Evolutionary conservation across 2,888 invertebrate genomes (phyloP).

Genomic region (Cyrtodaria siliqua): DNA sequence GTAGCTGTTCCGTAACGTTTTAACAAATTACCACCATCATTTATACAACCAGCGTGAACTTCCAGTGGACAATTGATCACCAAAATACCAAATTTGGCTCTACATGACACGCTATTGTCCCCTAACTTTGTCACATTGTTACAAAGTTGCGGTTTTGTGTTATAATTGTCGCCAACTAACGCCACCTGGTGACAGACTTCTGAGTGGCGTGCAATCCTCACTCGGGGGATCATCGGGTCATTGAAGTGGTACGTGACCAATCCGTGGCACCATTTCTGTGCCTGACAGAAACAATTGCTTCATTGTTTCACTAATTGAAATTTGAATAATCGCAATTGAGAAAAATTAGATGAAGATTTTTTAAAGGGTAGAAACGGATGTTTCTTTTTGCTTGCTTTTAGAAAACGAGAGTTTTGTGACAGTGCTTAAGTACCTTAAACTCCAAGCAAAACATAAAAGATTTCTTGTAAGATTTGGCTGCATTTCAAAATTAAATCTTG

Average conservation of each 20-base stretch:
- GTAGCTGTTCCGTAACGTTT: constrained; percentile 35
- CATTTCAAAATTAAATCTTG: too few species aligned
- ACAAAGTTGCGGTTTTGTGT: constrained; percentile 25
- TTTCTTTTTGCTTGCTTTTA: too few species aligned
- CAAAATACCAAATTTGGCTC: constrained; percentile 36
- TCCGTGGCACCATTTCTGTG: too few species aligned
- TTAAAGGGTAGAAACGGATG: too few species aligned
- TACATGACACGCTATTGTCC: constrained; percentile 24
- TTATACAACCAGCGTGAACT: constrained; percentile 23
- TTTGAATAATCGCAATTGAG: background rate
- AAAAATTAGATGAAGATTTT: too few species aligned
- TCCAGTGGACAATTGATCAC: constrained; percentile 38
- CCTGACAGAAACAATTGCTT: background rate
- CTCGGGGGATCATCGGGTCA: too few species aligned
- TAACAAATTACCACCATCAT: constrained; percentile 44
- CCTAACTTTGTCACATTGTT: constrained; percentile 33
- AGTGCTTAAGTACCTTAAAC: too few species aligned
- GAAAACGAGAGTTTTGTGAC: too few species aligned
- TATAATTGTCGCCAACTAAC: constrained; percentile 30
- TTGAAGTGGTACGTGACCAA: background rate
- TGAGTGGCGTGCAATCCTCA: constrained; percentile 1
- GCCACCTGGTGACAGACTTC: constrained; percentile 31
- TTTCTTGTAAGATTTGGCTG: too few species aligned
- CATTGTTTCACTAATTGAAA: constrained; percentile 2
- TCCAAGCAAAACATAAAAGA: too few species aligned